These are phyloP conservation scores for Unio pictorum DNA, from an alignment of 2,888 invertebrate genomes.

Conservation along the genomic window DNA sequence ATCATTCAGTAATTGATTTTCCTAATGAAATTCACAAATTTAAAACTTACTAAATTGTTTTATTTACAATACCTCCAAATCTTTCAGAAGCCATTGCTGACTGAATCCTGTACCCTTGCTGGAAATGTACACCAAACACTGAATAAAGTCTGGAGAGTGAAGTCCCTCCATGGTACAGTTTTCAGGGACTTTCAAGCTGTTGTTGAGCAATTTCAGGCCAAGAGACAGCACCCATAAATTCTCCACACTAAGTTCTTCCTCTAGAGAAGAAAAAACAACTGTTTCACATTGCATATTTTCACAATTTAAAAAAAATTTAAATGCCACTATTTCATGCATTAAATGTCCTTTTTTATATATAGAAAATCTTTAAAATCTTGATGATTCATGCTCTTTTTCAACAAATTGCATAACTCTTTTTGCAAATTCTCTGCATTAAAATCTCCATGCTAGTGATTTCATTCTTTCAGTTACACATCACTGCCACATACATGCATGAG, in stretches of 20 bases:
- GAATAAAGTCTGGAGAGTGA: conserved; percentile 60
- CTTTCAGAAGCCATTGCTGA: conserved; percentile 68
- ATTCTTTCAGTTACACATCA: too few relatives aligned
- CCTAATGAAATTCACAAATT: too few relatives aligned
- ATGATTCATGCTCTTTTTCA: too few relatives aligned
- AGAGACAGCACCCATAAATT: conserved; percentile 66
- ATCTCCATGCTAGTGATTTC: too few relatives aligned
- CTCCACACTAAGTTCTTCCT: conserved; percentile 54
- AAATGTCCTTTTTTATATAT: background rate
- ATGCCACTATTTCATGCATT: background rate
- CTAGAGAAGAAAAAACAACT: conserved; percentile 22
- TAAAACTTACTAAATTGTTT: background rate
- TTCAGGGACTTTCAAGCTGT: conserved; percentile 44
- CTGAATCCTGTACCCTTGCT: conserved; percentile 67
- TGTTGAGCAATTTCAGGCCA: conserved; percentile 63
- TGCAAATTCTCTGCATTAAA: too few relatives aligned
- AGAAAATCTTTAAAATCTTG: too few relatives aligned
- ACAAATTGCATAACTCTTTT: too few relatives aligned
- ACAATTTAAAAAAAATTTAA: too few relatives aligned
- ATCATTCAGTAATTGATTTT: too few relatives aligned
- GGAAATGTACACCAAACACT: conserved; percentile 65
- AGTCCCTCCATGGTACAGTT: conserved; percentile 43
- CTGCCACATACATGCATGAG: too few relatives aligned
- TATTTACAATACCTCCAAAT: conserved; percentile 60
- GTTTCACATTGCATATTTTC: background rate